phyloP scores from a whole-genome alignment of 2,888 invertebrate genomes.

The Dasysyrphus albostriatus region DNA sequence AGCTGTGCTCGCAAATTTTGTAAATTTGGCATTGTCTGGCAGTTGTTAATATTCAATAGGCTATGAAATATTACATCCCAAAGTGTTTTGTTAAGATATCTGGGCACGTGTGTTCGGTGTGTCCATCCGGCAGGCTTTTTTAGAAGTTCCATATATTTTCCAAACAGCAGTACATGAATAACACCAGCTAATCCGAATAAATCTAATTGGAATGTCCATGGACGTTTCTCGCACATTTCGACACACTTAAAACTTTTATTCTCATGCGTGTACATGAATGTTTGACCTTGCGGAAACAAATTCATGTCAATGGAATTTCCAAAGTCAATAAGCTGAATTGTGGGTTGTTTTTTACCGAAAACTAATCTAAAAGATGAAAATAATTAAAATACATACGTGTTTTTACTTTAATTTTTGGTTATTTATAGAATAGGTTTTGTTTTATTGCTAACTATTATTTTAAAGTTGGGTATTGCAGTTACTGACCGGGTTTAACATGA shows the following conservation, averaged over 20 bases:
- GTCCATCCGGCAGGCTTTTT: conserved; percentile 84
- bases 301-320: conserved; percentile 97
- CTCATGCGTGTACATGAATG: conserved; percentile 87
- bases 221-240: conserved; percentile 95
- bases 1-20: conserved; percentile 81
- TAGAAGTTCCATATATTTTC: conserved; percentile 93
- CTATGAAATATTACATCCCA: conserved; percentile 93
- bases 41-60: conserved; percentile 92
- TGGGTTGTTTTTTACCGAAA: conserved; percentile 84
- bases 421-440: too few relatives aligned
- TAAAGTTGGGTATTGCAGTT: too few relatives aligned
- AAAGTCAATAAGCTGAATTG: conserved; percentile 95
- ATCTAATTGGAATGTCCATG: conserved; percentile 98
- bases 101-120: conserved; percentile 81
- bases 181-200: conserved; percentile 95
- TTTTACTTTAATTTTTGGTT: neutral
- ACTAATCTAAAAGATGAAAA: conserved; percentile 85
- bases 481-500: too few relatives aligned
- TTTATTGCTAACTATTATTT: too few relatives aligned
- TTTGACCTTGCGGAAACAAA: conserved; percentile 90
- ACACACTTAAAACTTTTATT: conserved; percentile 92
- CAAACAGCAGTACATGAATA: conserved; percentile 93
- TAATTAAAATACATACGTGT: conserved; percentile 83
- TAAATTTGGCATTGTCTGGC: conserved; percentile 90
- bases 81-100: conserved; percentile 88